Evolutionary conservation across 2,113 vertebrate genomes (phyloP).

Genomic region (Crotalus tigris): DNA sequence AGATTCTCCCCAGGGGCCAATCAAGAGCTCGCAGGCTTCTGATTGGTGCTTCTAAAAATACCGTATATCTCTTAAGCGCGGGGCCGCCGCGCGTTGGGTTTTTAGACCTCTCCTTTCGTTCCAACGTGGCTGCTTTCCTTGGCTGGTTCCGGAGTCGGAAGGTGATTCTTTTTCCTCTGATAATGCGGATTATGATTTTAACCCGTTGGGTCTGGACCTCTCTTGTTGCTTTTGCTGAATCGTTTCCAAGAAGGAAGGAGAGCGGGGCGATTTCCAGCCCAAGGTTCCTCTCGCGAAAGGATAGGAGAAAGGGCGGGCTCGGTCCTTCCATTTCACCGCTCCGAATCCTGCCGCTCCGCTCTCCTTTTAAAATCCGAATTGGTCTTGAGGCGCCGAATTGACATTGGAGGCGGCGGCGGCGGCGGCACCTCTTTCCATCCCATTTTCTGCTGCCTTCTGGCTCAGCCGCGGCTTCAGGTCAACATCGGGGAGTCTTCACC

Average conservation of each 20-base stretch:
- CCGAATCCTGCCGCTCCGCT: not conserved
- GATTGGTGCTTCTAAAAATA: slow-evolving; percentile 13
- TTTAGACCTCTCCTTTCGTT: not conserved
- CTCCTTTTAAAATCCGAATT: not conserved
- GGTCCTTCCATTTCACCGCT: not conserved
- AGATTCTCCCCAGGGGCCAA: not conserved
- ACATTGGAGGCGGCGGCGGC: no score
- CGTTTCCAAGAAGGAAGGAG: not conserved
- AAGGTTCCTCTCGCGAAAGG: not conserved
- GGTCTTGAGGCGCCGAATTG: not conserved
- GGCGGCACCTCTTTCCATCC: not conserved
- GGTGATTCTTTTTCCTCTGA: not conserved
- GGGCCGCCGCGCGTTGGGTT: slow-evolving; percentile 9
- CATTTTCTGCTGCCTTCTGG: not conserved
- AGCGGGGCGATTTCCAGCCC: slow-evolving; percentile 4
- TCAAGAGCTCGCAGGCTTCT: not conserved
- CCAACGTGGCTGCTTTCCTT: not conserved
- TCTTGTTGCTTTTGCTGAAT: not conserved
- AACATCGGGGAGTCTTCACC: not conserved
- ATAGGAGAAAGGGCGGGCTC: rapidly evolving
- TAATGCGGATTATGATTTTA: slow-evolving; percentile 13
- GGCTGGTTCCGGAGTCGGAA: not conserved
- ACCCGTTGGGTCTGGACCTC: slow-evolving; percentile 18
- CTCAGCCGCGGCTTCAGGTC: not conserved
- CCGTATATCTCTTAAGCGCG: slow-evolving; percentile 31